phyloP scores from a whole-genome alignment of 2,888 invertebrate species.

The Loripinus fragilis region DNA sequence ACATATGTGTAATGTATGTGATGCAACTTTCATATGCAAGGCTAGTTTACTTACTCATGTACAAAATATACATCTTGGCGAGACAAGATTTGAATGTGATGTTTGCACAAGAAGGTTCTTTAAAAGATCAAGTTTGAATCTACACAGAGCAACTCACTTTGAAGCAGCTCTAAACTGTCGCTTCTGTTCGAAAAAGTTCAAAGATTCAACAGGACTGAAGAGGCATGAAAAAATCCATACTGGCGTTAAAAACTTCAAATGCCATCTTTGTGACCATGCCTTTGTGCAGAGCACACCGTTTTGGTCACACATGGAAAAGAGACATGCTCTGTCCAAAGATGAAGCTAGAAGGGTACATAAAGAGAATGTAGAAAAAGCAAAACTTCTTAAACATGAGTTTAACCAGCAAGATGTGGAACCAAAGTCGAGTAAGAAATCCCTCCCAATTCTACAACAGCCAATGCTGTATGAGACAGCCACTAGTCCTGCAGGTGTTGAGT shows the following conservation, averaged over 20 bases:
- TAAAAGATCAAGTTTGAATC: constrained; percentile 50
- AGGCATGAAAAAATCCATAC: constrained; percentile 55
- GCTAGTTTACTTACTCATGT: constrained; percentile 45
- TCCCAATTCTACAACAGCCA: constrained; percentile 8
- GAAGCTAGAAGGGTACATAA: neutral
- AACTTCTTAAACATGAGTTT: neutral
- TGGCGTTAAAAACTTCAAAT: constrained; percentile 50
- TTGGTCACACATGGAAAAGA: constrained; percentile 58
- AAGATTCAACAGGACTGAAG: constrained; percentile 53
- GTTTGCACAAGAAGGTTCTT: constrained; percentile 52
- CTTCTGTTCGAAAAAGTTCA: constrained; percentile 54
- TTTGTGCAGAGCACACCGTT: constrained; percentile 60
- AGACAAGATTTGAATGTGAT: constrained; percentile 55
- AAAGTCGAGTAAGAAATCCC: neutral
- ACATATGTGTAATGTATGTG: constrained; percentile 53
- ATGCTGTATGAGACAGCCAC: neutral
- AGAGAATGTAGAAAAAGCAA: neutral
- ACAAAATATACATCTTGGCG: constrained; percentile 57
- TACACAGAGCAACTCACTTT: constrained; percentile 55
- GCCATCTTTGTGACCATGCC: constrained; percentile 55
- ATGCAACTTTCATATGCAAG: constrained; percentile 48
- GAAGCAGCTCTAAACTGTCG: constrained; percentile 53
- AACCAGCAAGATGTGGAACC: neutral
- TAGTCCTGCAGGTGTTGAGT: neutral
- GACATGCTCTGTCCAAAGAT: constrained; percentile 27